Evolutionary conservation across 2,113 vertebrate species (phyloP), one percentile per base, ranked within the genome.

Genomic region (Nematolebias whitei): DNA sequence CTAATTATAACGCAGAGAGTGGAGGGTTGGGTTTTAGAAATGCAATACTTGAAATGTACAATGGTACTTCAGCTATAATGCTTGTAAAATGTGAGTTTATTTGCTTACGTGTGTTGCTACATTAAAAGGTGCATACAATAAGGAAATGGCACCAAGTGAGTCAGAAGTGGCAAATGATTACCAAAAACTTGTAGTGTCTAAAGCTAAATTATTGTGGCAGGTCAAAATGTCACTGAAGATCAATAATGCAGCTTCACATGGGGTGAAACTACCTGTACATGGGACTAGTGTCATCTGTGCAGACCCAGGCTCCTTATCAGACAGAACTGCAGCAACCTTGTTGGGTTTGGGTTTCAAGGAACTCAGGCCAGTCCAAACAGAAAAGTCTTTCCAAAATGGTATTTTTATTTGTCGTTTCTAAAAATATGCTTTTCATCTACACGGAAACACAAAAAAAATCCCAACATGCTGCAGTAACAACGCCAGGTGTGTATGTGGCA

Each of bases 1-100:
- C 82, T 80, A 87, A 76, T 78, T 79, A 82, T 83, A 89, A 60
- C 60, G 5, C 39, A 32, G 39, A 60, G 29, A 68, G 76, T 56
- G 45, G 16, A 20, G 23, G 49, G 67, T 48, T 18, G 35, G 50
- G 48, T 55, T 77, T 51, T 23, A 55, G 47, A 76, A 74, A 59
- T 74, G 5, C 5, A 63, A 81, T 23, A 62, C 44, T 38, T 2
- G 1, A 57, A 41, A 73, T 75, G 54, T 61, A 76, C 41, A 1
- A 29, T 10, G 50, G 55, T n/a, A 69, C 18, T 40, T 68, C 3
- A 18, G 50, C 23, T 61, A 51, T 63, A 39, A 1, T 20, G 35
- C 8, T 39, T 23, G 41, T 13, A 43, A n/a, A n/a, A n/a, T n/a
- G n/a, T n/a, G n/a, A n/a, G n/a, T n/a, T n/a, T n/a, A n/a, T n/a